phyloP scores from a whole-genome alignment of 2,888 invertebrate genomes.

The Zygogramma bicolorata region DNA sequence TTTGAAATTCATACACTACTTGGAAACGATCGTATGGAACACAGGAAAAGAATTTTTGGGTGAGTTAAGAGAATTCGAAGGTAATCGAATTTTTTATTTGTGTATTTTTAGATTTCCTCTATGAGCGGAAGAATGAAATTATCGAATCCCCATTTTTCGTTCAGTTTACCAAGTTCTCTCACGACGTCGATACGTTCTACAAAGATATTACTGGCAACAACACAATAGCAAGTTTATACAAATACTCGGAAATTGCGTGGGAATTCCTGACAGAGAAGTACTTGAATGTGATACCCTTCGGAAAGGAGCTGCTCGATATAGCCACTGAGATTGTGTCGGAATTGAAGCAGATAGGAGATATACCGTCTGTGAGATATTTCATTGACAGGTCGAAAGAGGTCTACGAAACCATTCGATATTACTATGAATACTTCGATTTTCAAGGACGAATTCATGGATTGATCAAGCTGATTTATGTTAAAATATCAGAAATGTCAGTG shows the following conservation, averaged over 20 bases:
- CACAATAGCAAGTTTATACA: constrained; percentile 81
- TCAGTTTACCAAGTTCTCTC: constrained; percentile 82
- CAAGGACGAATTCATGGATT: constrained; percentile 76
- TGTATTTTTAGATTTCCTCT: constrained; percentile 87
- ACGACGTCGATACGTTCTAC: constrained; percentile 84
- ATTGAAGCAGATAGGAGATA: constrained; percentile 72
- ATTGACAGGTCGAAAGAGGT: constrained; percentile 73
- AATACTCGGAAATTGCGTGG: constrained; percentile 78
- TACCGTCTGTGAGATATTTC: constrained; percentile 72
- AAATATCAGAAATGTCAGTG: constrained; percentile 78
- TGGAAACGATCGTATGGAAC: constrained; percentile 80
- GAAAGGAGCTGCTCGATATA: constrained; percentile 75
- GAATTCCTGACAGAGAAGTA: constrained; percentile 77
- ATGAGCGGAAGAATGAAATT: constrained; percentile 82
- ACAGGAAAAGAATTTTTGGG: constrained; percentile 79
- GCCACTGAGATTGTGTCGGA: constrained; percentile 74
- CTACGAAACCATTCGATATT: constrained; percentile 75
- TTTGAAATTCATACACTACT: constrained; percentile 80
- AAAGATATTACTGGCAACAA: constrained; percentile 83
- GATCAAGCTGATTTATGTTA: constrained; percentile 76
- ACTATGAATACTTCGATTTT: constrained; percentile 82
- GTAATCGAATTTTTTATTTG: no score
- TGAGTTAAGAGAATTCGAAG: constrained; percentile 52
- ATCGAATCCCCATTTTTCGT: constrained; percentile 86
- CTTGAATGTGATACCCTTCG: constrained; percentile 76